phyloP scores from a whole-genome alignment of 2,797 vertebrate genomes.

The Carapus acus region DNA sequence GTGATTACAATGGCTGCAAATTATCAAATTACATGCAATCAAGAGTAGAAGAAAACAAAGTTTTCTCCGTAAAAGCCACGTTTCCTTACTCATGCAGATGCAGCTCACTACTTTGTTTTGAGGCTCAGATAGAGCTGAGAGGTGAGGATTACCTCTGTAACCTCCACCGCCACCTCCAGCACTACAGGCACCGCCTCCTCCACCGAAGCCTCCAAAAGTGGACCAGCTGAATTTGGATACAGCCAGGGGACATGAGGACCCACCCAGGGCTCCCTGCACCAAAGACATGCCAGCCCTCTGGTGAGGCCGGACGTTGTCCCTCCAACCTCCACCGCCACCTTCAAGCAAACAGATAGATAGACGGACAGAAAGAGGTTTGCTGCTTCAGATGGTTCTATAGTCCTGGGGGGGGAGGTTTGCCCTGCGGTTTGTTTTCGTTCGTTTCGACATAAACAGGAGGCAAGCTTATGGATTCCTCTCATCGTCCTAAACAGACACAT shows the following conservation, averaged over 20 bases:
- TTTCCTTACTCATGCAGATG: conserved; percentile 5
- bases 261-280: conserved; percentile 79
- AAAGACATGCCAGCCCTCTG: conserved; percentile 77
- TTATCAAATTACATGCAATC: not conserved
- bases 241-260: conserved; percentile 78
- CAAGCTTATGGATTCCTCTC: no score
- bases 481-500: no score
- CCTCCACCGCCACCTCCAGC: conserved; percentile 86
- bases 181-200: conserved; percentile 86
- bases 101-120: no score
- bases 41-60: not conserved
- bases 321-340: conserved; percentile 86
- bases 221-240: conserved; percentile 78
- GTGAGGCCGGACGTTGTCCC: conserved; percentile 55
- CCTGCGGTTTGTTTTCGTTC: no score
- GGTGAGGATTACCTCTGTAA: conserved; percentile 74
- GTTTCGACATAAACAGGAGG: no score
- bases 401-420: no score
- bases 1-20: conserved; percentile 3
- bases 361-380: no score
- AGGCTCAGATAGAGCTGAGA: no score
- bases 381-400: no score
- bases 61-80: not conserved
- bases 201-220: conserved; percentile 84
- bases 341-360: no score